Conservation (phyloP, 1,140 invertebrate species). For the Macrobrachium nipponense region DNA sequence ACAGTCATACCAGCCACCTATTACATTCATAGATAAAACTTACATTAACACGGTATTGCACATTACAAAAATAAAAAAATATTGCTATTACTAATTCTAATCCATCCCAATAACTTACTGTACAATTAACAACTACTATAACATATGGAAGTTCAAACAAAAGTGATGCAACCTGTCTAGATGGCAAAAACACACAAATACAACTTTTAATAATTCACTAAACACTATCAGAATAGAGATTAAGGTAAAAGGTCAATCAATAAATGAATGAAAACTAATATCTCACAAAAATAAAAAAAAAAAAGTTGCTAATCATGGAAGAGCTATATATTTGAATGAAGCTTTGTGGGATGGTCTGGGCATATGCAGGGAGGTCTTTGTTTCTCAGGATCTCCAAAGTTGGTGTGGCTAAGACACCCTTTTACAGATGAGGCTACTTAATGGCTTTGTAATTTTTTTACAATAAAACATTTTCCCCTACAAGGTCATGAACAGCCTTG, state of each 20-base stretch:
- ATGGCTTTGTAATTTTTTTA: too few species aligned
- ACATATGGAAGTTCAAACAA: neutral
- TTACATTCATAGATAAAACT: neutral
- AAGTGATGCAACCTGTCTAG: too few species aligned
- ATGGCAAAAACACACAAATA: too few species aligned
- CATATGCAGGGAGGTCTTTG: neutral
- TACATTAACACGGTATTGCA: neutral
- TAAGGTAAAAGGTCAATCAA: too few species aligned
- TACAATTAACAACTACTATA: neutral
- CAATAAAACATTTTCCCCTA: too few species aligned
- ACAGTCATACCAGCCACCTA: conserved; percentile 38
- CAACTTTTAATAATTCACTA: too few species aligned
- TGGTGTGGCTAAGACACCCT: too few species aligned
- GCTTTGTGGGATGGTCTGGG: too few species aligned
- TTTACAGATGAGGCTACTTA: too few species aligned
- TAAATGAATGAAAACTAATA: neutral
- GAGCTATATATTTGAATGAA: neutral
- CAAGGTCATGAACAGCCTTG: too few species aligned
- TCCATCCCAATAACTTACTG: neutral
- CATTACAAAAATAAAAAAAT: neutral
- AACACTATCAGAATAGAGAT: too few species aligned
- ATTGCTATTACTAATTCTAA: neutral
- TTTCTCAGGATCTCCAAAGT: conserved; percentile 6
- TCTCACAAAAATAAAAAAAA: neutral
- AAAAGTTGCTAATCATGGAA: neutral